Base-by-base conservation (phyloP, 1,140 invertebrate genomes). In the Araneus ventricosus region DNA sequence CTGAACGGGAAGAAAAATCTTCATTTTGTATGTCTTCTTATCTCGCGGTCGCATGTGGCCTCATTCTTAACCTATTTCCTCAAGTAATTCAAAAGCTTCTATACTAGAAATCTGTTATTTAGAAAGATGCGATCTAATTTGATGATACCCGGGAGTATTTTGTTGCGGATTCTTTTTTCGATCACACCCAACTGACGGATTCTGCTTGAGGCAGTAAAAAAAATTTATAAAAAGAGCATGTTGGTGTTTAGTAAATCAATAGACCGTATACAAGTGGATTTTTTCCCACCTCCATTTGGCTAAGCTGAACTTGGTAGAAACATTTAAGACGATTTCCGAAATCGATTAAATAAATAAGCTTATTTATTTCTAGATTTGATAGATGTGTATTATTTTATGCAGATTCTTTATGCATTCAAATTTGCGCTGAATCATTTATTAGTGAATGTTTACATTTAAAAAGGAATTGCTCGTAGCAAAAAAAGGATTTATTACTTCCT, bases 11-110 rank as follows among this genome's bases (percentile, higher is more conserved):
- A 52, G 82, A 52, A 84, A n/a, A 52, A 45, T 84, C 82, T 57
- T 84, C 82, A 52, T 84, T 84, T 84, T 84, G 82, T 84, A 45
- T 30, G 34, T n/a, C 37, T 27, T 84, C 39, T 84, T 84, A 84
- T 84, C 82, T 34, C 14, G 14, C 30, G 22, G 82, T 84, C 34
- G 30, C 30, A 52, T 52, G 82, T 84, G 82, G n/a, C 82, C 82
- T 84, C 45, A 52, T 84, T 84, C 41, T 27, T 52, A 57, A 57
- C 82, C 82, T 84, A 84, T 84, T 84, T 84, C 82, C 82, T 84
- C 41, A 7, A 34, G 82, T 45, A 27, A 52, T 84, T 27, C 27
- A 52, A 57, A 84, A 27, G 41, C 82, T n/a, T 84, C 24, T 57
- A 57, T n/a, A 14, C 24, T 27, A 84, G 27, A 52, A 57, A 57